phyloP scores from a whole-genome alignment of 2,888 invertebrate species.

The Aphidoletes aphidimyza region DNA sequence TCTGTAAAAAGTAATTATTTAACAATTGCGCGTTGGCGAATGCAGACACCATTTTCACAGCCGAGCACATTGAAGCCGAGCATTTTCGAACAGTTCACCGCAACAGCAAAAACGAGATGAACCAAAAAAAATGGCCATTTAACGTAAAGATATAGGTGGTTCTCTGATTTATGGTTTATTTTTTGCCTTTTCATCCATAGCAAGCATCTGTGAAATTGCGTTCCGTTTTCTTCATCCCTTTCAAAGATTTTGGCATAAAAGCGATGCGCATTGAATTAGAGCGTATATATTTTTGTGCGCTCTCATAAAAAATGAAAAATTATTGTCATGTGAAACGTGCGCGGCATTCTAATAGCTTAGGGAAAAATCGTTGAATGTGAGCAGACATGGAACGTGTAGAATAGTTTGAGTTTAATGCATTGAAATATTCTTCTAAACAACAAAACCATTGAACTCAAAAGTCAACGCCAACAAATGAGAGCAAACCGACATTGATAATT shows the following conservation, averaged over 20 bases:
- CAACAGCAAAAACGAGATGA: neutral
- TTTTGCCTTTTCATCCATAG: neutral
- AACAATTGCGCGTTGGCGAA: neutral
- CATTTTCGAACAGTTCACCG: neutral
- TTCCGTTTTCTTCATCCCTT: neutral
- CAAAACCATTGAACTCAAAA: neutral
- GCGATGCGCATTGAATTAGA: neutral
- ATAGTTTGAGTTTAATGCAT: neutral
- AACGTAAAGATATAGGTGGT: neutral
- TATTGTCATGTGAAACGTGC: conserved; percentile 38
- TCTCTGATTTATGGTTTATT: conserved; percentile 22
- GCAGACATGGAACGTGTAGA: neutral
- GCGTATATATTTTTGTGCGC: neutral
- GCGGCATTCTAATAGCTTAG: neutral
- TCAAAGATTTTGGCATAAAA: neutral
- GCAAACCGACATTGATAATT: neutral
- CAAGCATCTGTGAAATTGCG: neutral
- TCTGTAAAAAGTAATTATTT: conserved; percentile 32
- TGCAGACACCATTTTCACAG: neutral
- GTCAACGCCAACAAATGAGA: no score
- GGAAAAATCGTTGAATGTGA: neutral
- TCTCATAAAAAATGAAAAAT: neutral
- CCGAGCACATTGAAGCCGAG: neutral
- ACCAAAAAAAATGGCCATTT: neutral
- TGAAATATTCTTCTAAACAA: neutral